Conservation (phyloP, 2,797 vertebrate genomes). For the Coluber constrictor region DNA sequence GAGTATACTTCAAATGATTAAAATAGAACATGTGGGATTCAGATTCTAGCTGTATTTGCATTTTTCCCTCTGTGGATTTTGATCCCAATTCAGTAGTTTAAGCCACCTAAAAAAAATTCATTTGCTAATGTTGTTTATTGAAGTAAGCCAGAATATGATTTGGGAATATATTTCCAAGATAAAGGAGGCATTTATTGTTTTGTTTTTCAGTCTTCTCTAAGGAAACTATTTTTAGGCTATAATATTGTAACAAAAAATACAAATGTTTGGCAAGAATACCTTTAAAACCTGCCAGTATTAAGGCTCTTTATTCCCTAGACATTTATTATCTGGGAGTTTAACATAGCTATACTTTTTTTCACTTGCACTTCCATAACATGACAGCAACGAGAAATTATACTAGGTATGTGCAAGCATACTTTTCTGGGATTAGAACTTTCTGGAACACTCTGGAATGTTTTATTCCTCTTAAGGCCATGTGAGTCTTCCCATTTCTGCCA, state of each 20-base stretch:
- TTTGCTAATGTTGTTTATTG: slow-evolving; percentile 38
- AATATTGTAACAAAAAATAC: not conserved
- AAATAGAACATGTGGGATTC: slow-evolving; percentile 38
- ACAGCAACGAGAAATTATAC: slow-evolving; percentile 26
- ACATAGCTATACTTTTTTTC: not conserved
- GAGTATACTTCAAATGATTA: slow-evolving; percentile 50
- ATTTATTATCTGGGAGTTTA: not conserved
- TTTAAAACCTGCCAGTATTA: not conserved
- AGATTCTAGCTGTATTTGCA: slow-evolving; percentile 43
- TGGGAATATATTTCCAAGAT: slow-evolving; percentile 25
- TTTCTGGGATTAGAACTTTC: not conserved
- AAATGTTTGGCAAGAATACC: not conserved
- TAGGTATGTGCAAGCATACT: not conserved
- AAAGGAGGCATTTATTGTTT: not conserved
- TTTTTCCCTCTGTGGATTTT: slow-evolving; percentile 50
- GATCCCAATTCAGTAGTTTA: slow-evolving; percentile 54
- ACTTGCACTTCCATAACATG: not conserved
- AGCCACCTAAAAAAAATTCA: slow-evolving; percentile 24
- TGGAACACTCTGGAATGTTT: not conserved
- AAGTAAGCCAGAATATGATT: slow-evolving; percentile 24
- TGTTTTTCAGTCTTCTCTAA: slow-evolving; percentile 23
- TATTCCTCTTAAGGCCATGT: not conserved
- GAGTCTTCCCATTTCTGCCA: not conserved
- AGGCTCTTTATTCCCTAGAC: not conserved
- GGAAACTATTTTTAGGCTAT: not conserved